These are phyloP conservation scores for Labrus mixtus DNA, from an alignment of 2,113 vertebrate species.

Conservation along the genomic window DNA sequence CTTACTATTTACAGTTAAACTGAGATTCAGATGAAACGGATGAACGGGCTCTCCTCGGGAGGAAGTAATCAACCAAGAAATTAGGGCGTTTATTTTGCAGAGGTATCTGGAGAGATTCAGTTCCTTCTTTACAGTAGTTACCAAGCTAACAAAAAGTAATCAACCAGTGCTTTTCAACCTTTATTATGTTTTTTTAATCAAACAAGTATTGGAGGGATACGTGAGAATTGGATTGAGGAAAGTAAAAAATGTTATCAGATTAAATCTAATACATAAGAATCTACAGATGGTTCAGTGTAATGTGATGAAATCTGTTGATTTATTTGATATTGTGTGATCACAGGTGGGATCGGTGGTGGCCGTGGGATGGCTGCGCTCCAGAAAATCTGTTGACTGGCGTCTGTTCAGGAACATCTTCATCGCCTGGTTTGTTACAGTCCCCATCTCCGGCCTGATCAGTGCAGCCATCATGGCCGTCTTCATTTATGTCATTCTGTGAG, in stretches of 20 bases:
- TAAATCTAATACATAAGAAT: too few species aligned
- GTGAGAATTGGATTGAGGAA: too few species aligned
- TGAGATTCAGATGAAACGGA: too few species aligned
- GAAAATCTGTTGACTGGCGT: conserved; percentile 94
- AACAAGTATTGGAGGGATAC: not conserved
- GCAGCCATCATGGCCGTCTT: conserved; percentile 95
- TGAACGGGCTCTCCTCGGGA: too few species aligned
- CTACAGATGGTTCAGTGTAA: not conserved
- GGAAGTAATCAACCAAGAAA: too few species aligned
- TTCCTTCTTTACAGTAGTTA: too few species aligned
- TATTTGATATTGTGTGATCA: not conserved
- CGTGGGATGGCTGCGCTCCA: conserved; percentile 95
- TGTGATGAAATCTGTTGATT: not conserved
- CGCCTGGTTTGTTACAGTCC: conserved; percentile 98
- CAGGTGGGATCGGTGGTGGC: conserved; percentile 97
- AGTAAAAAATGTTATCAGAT: too few species aligned
- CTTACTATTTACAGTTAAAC: too few species aligned
- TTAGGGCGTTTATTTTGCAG: too few species aligned
- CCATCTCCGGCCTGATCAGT: conserved; percentile 93
- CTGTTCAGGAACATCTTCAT: conserved; percentile 98
- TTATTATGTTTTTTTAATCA: not conserved
- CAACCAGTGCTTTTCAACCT: too few species aligned
- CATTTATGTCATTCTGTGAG: conserved; percentile 80
- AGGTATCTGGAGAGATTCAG: too few species aligned
- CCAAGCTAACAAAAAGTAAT: not conserved